phyloP scores from a whole-genome alignment of 2,797 vertebrate genomes.

The Chelmon rostratus region DNA sequence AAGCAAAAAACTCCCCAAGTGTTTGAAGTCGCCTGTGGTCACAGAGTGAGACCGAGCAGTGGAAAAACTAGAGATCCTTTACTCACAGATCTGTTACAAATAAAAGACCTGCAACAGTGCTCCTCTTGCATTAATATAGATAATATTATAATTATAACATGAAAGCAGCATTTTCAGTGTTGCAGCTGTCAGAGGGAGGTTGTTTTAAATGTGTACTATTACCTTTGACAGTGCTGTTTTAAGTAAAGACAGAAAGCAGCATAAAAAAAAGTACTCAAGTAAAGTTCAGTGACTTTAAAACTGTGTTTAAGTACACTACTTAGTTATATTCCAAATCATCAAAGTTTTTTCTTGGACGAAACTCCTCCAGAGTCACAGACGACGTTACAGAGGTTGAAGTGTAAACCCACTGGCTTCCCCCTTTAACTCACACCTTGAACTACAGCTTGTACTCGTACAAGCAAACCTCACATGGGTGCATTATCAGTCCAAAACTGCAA shows the following conservation, averaged over 20 bases:
- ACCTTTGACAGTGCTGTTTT: not conserved
- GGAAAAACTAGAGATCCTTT: too few species aligned
- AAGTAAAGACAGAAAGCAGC: not conserved
- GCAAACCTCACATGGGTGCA: not conserved
- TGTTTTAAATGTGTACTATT: too few species aligned
- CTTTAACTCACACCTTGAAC: too few species aligned
- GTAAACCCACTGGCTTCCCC: not conserved
- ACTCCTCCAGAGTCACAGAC: not conserved
- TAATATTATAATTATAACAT: too few species aligned
- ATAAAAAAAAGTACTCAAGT: not conserved
- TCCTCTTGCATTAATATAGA: too few species aligned
- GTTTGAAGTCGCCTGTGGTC: not conserved
- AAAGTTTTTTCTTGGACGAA: not conserved
- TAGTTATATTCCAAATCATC: not conserved
- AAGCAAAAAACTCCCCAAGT: not conserved
- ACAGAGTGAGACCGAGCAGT: not conserved
- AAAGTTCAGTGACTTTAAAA: not conserved
- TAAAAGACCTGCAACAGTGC: not conserved
- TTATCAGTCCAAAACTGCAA: not conserved
- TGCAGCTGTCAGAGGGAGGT: not conserved
- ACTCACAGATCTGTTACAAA: not conserved
- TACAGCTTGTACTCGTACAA: not conserved
- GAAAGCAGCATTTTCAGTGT: not conserved
- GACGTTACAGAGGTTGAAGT: not conserved
- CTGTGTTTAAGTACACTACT: too few species aligned